Conservation (phyloP, 2,113 vertebrate genomes). For the Rhea pennata region DNA sequence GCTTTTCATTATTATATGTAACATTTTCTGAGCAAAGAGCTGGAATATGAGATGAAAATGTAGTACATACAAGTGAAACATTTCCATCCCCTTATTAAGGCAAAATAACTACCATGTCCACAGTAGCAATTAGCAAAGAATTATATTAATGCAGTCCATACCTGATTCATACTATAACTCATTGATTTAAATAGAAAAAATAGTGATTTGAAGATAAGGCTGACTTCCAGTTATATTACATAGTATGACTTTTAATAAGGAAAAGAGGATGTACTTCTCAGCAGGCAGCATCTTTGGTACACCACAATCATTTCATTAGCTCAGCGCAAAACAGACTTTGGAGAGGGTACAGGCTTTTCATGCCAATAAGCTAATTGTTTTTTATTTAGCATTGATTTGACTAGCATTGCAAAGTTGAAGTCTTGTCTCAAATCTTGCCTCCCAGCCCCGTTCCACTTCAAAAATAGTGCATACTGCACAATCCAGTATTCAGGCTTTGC, state of each 20-base stretch:
- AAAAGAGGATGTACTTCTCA: neutral
- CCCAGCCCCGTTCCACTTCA: neutral
- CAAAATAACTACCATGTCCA: neutral
- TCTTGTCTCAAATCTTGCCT: neutral
- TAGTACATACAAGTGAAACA: neutral
- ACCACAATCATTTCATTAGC: neutral
- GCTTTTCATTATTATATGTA: neutral
- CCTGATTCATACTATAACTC: neutral
- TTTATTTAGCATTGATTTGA: neutral
- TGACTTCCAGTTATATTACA: neutral
- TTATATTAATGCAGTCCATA: neutral
- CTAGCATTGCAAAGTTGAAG: neutral
- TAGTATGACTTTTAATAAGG: neutral
- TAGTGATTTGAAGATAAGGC: neutral
- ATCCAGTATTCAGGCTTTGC: neutral
- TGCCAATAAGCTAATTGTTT: constrained; percentile 7
- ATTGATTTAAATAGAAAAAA: neutral
- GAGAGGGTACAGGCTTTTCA: neutral
- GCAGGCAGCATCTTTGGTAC: neutral
- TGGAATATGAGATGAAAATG: neutral
- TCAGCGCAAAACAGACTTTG: neutral
- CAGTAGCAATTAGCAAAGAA: neutral
- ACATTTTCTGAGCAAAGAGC: neutral
- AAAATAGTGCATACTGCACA: neutral
- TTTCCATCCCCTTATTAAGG: neutral